Conservation (phyloP, 2,797 vertebrate species). For the Eospalax fontanierii region DNA sequence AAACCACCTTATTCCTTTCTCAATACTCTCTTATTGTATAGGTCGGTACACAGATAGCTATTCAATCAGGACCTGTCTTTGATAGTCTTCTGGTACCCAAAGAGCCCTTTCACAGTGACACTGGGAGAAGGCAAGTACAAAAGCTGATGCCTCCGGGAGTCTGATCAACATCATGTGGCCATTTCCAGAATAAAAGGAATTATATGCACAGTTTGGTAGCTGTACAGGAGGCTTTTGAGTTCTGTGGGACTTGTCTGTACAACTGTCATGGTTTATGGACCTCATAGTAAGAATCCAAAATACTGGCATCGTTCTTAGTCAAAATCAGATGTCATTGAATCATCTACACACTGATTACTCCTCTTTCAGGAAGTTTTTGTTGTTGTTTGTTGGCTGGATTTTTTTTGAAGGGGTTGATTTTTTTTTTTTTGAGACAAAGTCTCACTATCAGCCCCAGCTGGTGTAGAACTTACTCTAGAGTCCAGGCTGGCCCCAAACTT, state of each 20-base stretch:
- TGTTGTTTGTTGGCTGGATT: neutral
- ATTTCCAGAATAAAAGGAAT: neutral
- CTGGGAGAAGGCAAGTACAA: neutral
- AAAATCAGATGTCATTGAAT: neutral
- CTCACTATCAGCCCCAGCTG: neutral
- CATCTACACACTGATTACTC: neutral
- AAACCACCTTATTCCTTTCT: neutral
- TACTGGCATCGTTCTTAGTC: too few species aligned
- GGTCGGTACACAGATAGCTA: neutral
- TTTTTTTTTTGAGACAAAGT: neutral
- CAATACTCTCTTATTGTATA: neutral
- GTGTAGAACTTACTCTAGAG: neutral
- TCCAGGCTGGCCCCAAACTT: neutral
- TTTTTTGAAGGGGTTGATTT: too few species aligned
- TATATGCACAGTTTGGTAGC: neutral
- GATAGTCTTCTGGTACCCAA: neutral
- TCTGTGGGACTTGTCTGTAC: neutral
- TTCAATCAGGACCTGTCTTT: neutral
- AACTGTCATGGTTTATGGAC: neutral
- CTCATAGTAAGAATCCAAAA: neutral
- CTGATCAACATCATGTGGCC: conserved; percentile 48
- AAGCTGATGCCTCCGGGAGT: conserved; percentile 29
- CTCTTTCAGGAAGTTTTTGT: neutral
- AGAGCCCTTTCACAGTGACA: neutral
- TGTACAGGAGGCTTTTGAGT: neutral